Evolutionary conservation across 2,797 vertebrate genomes (phyloP), one percentile per base, ranked within the genome.

Genomic region (Malurus splendens): DNA sequence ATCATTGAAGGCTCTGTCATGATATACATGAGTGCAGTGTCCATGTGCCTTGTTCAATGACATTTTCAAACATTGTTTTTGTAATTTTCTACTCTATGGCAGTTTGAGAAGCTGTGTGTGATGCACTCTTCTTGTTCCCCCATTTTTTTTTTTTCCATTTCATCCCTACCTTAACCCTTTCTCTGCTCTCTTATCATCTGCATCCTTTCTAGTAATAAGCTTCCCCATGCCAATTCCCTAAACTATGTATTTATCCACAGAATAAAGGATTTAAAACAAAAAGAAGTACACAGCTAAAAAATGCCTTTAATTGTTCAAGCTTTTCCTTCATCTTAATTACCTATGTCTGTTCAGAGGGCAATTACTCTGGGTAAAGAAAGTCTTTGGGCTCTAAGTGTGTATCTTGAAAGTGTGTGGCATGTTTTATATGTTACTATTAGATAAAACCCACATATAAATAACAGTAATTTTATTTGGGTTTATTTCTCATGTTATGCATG

Each of bases 301-400:
- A 83, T 76, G 27, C 36, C 39, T 81, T 93, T 89, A 87, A 89
- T 86, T 86, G 79, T 70, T 66, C n/a, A 78, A 89, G 56, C 81
- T 90, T 67, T 61, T 73, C 32, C 36, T 92, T 70, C 79, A 44
- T 72, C 73, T 87, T 82, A 50, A 70, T 90, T 64, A 81, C 84
- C 54, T 30, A 59, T 33, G 30, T 92, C 36, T 62, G 23, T 70
- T 89, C 73, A 77, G 50, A 71, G 19, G 54, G 36, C 68, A 90
- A 42, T 83, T 81, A 72, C 33, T 90, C 86, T 81, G 70, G 38
- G 12, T 76, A 78, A 74, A 81, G 32, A 54, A 86, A 83, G 62
- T 75, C 70, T 62, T 68, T 78, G 68, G 57, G 48, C 62, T 90
- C 70, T 87, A 72, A 47, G 81, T 70, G 62, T 64, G 52, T 76